Evolutionary conservation across 2,797 vertebrate species (phyloP).

Genomic region (Morelia viridis): DNA sequence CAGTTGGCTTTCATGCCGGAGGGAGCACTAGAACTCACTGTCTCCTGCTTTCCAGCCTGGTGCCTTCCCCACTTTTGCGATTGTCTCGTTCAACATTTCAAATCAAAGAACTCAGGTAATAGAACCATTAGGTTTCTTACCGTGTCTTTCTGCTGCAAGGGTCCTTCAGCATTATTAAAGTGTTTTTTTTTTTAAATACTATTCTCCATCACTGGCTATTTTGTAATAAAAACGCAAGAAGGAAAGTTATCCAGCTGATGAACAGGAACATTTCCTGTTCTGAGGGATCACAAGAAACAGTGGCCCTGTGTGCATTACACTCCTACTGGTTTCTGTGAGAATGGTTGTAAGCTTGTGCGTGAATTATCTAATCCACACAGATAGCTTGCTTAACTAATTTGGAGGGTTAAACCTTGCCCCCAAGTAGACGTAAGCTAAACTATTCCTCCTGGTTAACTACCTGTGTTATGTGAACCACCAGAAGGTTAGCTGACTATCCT

Average conservation of each 20-base stretch:
- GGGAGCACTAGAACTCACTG: no score
- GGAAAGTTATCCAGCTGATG: neutral
- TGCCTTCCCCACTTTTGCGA: no score
- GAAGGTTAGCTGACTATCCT: neutral
- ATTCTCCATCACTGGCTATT: neutral
- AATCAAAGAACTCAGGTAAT: neutral
- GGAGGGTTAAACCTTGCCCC: neutral
- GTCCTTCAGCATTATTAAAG: neutral
- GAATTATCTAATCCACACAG: neutral
- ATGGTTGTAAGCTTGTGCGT: neutral
- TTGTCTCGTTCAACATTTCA: neutral
- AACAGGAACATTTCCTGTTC: neutral
- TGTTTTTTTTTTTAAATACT: neutral
- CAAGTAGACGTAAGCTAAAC: neutral
- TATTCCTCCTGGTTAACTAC: no score
- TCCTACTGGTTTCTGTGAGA: neutral
- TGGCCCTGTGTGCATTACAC: neutral
- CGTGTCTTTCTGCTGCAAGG: neutral
- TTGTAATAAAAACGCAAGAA: neutral
- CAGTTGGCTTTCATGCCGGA: no score
- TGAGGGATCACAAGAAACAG: neutral
- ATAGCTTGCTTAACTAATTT: neutral
- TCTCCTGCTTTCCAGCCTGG: no score
- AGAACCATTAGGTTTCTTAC: neutral
- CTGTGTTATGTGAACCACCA: neutral